Evolutionary conservation across 2,797 vertebrate genomes (phyloP).

Genomic region (Phrynocephalus guinanensis): DNA sequence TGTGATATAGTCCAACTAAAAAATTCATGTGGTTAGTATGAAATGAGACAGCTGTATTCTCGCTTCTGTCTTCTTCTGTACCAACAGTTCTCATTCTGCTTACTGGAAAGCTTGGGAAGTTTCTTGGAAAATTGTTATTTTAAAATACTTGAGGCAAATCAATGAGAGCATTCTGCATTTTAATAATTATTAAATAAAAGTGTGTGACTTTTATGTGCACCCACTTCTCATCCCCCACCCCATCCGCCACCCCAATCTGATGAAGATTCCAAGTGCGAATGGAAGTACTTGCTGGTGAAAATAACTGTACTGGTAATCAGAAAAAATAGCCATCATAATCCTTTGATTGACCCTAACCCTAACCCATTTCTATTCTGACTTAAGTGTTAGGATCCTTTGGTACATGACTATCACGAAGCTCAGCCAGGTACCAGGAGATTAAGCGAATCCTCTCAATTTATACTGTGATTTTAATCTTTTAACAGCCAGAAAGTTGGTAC

Average conservation of each 20-base stretch:
- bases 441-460: not conserved
- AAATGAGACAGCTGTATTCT: not conserved
- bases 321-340: not conserved
- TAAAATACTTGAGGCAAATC: not conserved
- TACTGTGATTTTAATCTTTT: not conserved
- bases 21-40: not conserved
- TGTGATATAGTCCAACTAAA: not conserved
- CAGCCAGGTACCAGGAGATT: not conserved
- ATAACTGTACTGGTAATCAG: not conserved
- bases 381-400: not conserved
- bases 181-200: not conserved
- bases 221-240: not conserved
- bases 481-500: not conserved
- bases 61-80: not conserved
- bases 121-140: not conserved
- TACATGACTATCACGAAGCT: not conserved
- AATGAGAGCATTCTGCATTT: not conserved
- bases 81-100: not conserved
- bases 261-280: no score
- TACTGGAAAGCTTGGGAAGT: not conserved
- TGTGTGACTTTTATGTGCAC: not conserved
- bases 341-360: not conserved
- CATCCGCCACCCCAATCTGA: no score
- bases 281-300: not conserved
- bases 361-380: not conserved